phyloP scores from a whole-genome alignment of 2,113 vertebrate genomes.

The Coptodon bakossiorum region DNA sequence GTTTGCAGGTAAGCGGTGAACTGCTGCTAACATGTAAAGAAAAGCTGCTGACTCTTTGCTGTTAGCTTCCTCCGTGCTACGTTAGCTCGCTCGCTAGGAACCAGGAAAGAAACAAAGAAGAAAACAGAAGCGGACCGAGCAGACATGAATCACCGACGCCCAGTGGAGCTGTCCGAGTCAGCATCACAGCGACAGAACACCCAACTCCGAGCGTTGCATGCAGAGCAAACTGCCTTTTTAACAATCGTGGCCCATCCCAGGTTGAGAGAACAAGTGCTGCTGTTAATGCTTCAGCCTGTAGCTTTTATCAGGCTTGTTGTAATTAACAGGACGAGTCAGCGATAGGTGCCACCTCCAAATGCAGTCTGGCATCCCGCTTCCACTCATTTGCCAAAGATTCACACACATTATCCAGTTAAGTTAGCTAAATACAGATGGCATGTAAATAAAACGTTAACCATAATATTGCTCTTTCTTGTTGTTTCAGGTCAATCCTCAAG shows the following conservation, averaged over 20 bases:
- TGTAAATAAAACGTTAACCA: background rate
- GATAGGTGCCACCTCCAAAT: background rate
- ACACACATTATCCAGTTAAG: background rate
- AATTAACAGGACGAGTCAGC: background rate
- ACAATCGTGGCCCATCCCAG: background rate
- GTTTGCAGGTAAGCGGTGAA: background rate
- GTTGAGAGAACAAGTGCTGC: background rate
- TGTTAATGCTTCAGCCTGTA: background rate
- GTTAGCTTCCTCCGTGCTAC: background rate
- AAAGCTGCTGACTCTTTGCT: background rate
- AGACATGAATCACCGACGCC: background rate
- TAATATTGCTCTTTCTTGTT: background rate
- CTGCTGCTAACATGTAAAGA: background rate
- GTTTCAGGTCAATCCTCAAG: background rate
- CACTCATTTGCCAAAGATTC: background rate
- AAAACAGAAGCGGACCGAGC: background rate
- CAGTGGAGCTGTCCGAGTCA: background rate
- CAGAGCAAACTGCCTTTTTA: background rate
- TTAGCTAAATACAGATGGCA: background rate
- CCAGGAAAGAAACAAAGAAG: background rate
- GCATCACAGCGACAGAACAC: background rate
- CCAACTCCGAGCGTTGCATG: fast-evolving
- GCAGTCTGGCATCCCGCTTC: background rate
- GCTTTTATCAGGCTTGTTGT: background rate
- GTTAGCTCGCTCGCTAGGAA: fast-evolving